A percentile compares a stretch with the other conserved stretches of the same genome.
Evolutionary conservation across 2,113 vertebrate genomes (phyloP).

Genomic region (Megaptera novaeangliae): DNA sequence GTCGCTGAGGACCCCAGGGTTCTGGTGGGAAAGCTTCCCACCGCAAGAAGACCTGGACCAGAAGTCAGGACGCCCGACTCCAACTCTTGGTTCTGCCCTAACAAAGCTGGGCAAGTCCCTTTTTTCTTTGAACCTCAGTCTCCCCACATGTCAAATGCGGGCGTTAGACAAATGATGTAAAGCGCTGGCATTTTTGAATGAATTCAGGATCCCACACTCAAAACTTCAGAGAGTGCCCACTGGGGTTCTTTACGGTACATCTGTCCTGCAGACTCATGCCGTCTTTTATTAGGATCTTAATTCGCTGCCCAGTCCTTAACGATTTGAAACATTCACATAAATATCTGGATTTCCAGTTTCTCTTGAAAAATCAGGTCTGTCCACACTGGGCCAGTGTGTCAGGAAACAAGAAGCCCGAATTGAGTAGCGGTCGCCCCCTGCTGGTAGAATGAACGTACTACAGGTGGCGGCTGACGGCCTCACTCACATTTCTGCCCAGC

Average conservation of each 20-base stretch:
- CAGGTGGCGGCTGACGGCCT: not conserved
- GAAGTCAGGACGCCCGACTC: not conserved
- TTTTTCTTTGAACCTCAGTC: not conserved
- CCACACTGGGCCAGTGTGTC: fast-evolving
- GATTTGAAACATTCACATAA: not conserved
- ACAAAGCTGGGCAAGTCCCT: not conserved
- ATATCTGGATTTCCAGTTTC: not conserved
- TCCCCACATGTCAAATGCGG: not conserved
- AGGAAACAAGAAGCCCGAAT: not conserved
- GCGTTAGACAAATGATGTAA: not conserved
- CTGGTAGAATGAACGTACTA: fast-evolving
- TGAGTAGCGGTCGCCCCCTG: not conserved
- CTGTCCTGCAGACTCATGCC: not conserved
- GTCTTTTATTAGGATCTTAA: not conserved
- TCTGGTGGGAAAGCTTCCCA: not conserved
- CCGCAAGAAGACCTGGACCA: fast-evolving
- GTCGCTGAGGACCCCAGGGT: not conserved
- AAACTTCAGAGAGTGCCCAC: not conserved
- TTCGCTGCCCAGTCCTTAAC: not conserved
- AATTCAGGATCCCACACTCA: not conserved
- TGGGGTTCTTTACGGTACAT: not conserved
- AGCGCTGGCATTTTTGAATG: not conserved
- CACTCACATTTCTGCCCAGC: fast-evolving
- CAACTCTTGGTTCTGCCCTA: not conserved
- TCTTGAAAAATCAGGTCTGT: not conserved